Percentiles rank a stretch among this genome's conserved stretches.
Evolutionary conservation across 1,140 invertebrate genomes (phyloP).

Genomic region (Adelges cooleyi): DNA sequence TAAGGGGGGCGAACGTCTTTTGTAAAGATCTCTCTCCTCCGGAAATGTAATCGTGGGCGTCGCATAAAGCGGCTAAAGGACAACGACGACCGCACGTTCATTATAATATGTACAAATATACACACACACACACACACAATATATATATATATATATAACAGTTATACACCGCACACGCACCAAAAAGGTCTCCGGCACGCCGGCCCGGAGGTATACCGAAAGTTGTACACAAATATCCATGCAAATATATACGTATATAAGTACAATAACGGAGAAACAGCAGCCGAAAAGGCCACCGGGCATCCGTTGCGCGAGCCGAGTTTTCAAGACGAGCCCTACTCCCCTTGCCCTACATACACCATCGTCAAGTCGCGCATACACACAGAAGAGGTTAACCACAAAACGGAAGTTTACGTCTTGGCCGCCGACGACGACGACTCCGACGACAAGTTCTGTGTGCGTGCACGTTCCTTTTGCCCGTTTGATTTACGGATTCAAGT

Average conservation of each 20-base stretch:
- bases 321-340: neutral
- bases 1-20: conserved; percentile 19
- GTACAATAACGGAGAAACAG: neutral
- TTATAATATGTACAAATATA: no score
- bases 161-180: no score
- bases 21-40: conserved; percentile 1
- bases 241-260: no score
- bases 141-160: no score
- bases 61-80: neutral
- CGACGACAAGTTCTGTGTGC: conserved; percentile 15
- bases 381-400: conserved; percentile 16
- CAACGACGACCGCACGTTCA: conserved; percentile 3
- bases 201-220: conserved; percentile 19
- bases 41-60: conserved; percentile 13
- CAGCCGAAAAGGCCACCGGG: conserved; percentile 23
- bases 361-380: neutral
- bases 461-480: conserved; percentile 16
- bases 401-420: conserved; percentile 27
- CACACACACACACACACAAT: no score
- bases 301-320: conserved; percentile 21
- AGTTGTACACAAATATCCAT: neutral
- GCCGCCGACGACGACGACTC: conserved; percentile 1
- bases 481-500: conserved; percentile 27
- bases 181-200: no score
- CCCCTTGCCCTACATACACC: no score